Percentiles rank a stretch among this genome's conserved stretches.
phyloP scores from a whole-genome alignment of 2,113 vertebrate genomes.

The Hydropotes inermis region DNA sequence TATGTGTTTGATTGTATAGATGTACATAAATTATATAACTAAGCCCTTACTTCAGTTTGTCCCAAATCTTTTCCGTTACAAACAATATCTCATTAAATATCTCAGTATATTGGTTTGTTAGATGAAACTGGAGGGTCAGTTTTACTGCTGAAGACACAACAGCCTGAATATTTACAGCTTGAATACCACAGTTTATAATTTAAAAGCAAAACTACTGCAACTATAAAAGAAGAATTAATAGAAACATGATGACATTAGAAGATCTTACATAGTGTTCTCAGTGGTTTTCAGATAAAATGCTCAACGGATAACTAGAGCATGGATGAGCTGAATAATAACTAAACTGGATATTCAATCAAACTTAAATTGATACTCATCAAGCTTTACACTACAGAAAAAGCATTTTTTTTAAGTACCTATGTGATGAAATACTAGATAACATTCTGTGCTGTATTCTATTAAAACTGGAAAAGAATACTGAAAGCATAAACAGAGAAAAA shows the following conservation, averaged over 20 bases:
- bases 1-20: neutral
- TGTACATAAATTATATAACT: neutral
- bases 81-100: neutral
- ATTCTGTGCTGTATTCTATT: neutral
- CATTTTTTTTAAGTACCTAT: neutral
- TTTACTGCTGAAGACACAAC: neutral
- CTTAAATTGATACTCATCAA: neutral
- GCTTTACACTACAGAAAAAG: neutral
- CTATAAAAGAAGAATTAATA: neutral
- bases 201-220: neutral
- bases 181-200: neutral
- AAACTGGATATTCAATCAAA: neutral
- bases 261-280: neutral
- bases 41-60: neutral
- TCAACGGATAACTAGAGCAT: neutral
- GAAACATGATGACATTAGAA: neutral
- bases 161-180: neutral
- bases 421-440: neutral
- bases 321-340: neutral
- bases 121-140: neutral
- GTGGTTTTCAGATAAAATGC: neutral
- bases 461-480: neutral
- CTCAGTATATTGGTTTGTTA: neutral
- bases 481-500: neutral
- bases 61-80: neutral